Evolutionary conservation across 2,797 vertebrate species (phyloP).

Genomic region (Fistularia commersonii): DNA sequence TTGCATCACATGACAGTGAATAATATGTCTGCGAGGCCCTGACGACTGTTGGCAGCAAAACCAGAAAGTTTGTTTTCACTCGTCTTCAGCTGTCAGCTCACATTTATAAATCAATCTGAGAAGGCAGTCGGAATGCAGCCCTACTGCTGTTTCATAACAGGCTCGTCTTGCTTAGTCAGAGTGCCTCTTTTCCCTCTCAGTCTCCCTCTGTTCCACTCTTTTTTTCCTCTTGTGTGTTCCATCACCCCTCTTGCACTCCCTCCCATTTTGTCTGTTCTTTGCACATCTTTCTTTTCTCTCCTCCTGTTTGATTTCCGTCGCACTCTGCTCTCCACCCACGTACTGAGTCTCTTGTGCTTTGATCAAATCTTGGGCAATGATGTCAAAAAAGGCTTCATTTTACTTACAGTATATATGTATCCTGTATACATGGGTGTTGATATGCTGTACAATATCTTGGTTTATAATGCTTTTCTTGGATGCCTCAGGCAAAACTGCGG

Average conservation of each 20-base stretch:
- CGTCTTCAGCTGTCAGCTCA: slow-evolving; percentile 63
- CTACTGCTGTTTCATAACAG: slow-evolving; percentile 54
- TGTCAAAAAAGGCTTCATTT: slow-evolving; percentile 29
- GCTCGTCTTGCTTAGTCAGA: slow-evolving; percentile 60
- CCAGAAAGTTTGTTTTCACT: slow-evolving; percentile 67
- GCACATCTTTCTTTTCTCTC: neutral
- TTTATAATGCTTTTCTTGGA: neutral
- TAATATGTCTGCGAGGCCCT: slow-evolving; percentile 47
- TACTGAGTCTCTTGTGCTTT: slow-evolving; percentile 25
- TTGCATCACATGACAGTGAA: slow-evolving; percentile 52
- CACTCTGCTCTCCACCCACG: slow-evolving; percentile 8
- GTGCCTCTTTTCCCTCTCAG: slow-evolving; percentile 17
- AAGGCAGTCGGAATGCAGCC: slow-evolving; percentile 41
- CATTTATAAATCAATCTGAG: slow-evolving; percentile 67
- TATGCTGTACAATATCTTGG: neutral
- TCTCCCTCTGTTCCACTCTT: slow-evolving; percentile 6
- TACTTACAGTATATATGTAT: slow-evolving; percentile 1
- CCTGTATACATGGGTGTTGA: neutral
- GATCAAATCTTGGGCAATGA: slow-evolving; percentile 32
- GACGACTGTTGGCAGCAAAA: slow-evolving; percentile 62
- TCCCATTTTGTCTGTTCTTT: neutral
- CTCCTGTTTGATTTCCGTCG: slow-evolving; percentile 8
- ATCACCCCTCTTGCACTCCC: slow-evolving; percentile 13
- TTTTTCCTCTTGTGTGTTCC: neutral
- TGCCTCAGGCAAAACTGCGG: no score